A percentile compares a stretch with the other conserved stretches of the same genome.
Evolutionary conservation across 2,113 vertebrate genomes (phyloP).

Genomic region (Trematocara marginatum): DNA sequence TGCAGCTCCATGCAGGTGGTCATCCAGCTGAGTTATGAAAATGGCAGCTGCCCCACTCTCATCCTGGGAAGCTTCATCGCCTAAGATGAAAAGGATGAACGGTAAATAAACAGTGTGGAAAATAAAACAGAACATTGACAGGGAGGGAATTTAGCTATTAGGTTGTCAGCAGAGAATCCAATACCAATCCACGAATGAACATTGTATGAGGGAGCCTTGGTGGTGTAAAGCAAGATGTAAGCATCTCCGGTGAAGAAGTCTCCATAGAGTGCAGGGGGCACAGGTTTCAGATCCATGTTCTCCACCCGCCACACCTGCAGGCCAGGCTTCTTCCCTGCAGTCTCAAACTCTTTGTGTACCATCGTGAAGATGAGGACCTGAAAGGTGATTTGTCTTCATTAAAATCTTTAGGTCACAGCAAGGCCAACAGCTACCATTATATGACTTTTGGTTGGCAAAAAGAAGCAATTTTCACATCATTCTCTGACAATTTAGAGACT

Average conservation of each 20-base stretch:
- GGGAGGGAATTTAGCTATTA: neutral
- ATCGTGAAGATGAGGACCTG: constrained; percentile 51
- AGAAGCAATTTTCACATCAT: neutral
- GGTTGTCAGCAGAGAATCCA: neutral
- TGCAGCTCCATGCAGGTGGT: constrained; percentile 32
- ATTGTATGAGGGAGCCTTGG: constrained; percentile 17
- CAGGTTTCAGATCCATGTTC: constrained; percentile 57
- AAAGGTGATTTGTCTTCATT: neutral
- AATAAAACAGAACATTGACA: neutral
- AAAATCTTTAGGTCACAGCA: neutral
- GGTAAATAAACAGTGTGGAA: neutral
- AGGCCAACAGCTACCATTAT: neutral
- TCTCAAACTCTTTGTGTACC: constrained; percentile 61
- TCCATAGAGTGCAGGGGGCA: constrained; percentile 49
- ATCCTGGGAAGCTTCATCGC: constrained; percentile 51
- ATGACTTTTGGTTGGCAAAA: neutral
- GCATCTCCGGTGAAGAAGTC: constrained; percentile 68
- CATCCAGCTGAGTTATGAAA: constrained; percentile 65
- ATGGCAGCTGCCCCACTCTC: constrained; percentile 65
- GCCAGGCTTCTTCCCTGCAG: constrained; percentile 66
- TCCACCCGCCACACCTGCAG: constrained; percentile 76
- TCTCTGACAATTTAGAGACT: neutral
- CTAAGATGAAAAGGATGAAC: constrained; percentile 13
- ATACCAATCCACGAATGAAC: constrained; percentile 72
- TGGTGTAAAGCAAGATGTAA: constrained; percentile 66